Evolutionary conservation across 2,113 vertebrate genomes (phyloP).

Genomic region (Calidris pugnax): DNA sequence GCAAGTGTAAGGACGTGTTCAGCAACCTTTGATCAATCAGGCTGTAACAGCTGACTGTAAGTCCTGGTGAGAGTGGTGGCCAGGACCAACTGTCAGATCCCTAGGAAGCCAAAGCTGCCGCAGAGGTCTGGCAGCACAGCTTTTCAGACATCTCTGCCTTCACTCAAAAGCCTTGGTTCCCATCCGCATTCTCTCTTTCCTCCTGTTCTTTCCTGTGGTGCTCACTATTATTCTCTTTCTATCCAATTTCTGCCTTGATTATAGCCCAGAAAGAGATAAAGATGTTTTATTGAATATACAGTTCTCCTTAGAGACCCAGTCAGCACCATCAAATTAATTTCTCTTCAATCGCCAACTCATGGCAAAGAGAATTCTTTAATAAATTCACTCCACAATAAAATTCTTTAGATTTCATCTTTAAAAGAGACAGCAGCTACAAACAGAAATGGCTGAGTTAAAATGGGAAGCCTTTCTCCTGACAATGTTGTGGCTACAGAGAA

Average conservation of each 20-base stretch:
- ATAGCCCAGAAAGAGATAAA: neutral
- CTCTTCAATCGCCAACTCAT: neutral
- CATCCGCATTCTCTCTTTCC: neutral
- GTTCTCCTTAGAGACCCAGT: neutral
- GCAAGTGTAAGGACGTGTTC: neutral
- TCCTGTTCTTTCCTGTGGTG: neutral
- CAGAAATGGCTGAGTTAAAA: neutral
- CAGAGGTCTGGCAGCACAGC: neutral
- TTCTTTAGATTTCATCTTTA: constrained; percentile 13
- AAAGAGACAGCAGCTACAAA: neutral
- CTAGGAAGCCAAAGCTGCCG: neutral
- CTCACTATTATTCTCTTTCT: constrained; percentile 13
- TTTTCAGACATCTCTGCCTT: neutral
- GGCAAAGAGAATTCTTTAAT: constrained; percentile 18
- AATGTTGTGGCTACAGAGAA: neutral
- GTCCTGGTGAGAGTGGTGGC: neutral
- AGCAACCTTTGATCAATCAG: neutral
- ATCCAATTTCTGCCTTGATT: neutral
- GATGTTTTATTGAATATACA: constrained; percentile 20
- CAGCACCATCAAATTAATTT: constrained; percentile 43
- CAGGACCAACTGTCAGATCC: neutral
- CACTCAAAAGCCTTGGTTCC: neutral
- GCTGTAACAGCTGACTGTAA: neutral
- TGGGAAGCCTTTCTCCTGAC: neutral
- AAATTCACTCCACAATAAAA: constrained; percentile 32